Base-by-base conservation (phyloP, 1,140 invertebrate species). In the Chironomus striatipennis region DNA sequence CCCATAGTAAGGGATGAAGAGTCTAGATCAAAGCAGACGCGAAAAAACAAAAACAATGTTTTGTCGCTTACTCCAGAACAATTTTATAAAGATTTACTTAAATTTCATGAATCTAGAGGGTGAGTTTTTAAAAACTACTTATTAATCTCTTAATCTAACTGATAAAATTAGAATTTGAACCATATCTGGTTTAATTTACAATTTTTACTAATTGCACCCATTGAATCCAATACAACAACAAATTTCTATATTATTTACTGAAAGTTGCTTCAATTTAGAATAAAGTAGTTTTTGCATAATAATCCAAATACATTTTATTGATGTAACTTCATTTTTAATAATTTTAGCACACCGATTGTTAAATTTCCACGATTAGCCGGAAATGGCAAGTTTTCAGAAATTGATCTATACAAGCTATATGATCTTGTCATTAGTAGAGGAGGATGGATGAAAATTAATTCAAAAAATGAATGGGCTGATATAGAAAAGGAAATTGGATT, bases 321-420 rank as follows among this genome's bases (percentile, higher is more conserved):
- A 34, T 2, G 5, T 42, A 43, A 15, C 0, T 76, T 75, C 76
- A 77, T 78, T 75, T 77, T 77, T 77, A n/a, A 78, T 75, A 76
- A 76, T 87, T 87, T 57, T 85, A 95, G 93, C 78, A 94, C 93
- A 57, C 85, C 90, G 64, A 90, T 93, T 80, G 87, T 88, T 77
- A 87, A 88, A 78, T 81, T 86, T 74, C 94, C 95, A 73, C 89
- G 90, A 83, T 90, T 98, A 75, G 93, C 90, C 84, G 94, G 95
- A 57, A 88, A 91, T 77, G 65, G 65, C 7, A 20, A 70, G 3
- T 20, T 70, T 9, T 70, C 65, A n/a, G 91, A 95, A 83, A 88
- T 97, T 79, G 95, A 98, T 86, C 86, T 98, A 73, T 96, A 94
- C 84, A 87, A 92, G 72, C 87, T 98, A 73, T 97, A 97, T 83